Evolutionary conservation across 2,888 invertebrate genomes (phyloP), one percentile per base, ranked within the genome.

Genomic region (Nomada fucata): DNA sequence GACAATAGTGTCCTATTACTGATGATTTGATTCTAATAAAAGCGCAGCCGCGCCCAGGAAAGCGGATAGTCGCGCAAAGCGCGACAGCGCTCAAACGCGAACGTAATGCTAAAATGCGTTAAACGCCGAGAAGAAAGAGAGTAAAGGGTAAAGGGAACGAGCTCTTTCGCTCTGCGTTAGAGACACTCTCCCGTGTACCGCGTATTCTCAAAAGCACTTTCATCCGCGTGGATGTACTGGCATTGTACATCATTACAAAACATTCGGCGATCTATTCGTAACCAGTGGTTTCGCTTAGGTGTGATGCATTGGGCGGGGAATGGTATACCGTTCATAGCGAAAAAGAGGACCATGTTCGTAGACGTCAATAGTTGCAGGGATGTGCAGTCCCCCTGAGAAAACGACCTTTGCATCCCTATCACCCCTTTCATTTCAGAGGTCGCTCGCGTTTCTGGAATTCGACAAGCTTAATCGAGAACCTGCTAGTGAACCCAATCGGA

Each of bases 231-330:
- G 71, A 73, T 72, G 61, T 52, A 60, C 18, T 23, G 42, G 67
- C 79, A 88, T 87, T 83, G 85, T 84, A 82, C 67, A 59, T 83
- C 84, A 83, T 86, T 87, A 82, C 86, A 85, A 86, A 86, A 87
- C 87, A 85, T 88, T 88, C 82, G 77, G 78, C 72, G 63, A 87
- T 84, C 84, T 86, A 82, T 87, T 87, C 86, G 83, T 84, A 53
- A 70, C 53, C 74, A 80, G 74, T 47, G 59, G 36, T 61, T 76
- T 74, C 65, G 57, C 76, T 81, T 78, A 77, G 71, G 71, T 36
- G 44, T 53, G 57, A 65, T 53, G 59, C 20, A 79, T 18, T 50
- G 68, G 60, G 15, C 10, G 50, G 15, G 44, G 57, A 63, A 78
- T 18, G 15, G 61, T n/a, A 13, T 23, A 23, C 73, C 29, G 53